A percentile compares a stretch with the other conserved stretches of the same genome.
These are phyloP conservation scores for Chelon labrosus DNA, from an alignment of 2,797 vertebrate genomes.

Conservation along the genomic window DNA sequence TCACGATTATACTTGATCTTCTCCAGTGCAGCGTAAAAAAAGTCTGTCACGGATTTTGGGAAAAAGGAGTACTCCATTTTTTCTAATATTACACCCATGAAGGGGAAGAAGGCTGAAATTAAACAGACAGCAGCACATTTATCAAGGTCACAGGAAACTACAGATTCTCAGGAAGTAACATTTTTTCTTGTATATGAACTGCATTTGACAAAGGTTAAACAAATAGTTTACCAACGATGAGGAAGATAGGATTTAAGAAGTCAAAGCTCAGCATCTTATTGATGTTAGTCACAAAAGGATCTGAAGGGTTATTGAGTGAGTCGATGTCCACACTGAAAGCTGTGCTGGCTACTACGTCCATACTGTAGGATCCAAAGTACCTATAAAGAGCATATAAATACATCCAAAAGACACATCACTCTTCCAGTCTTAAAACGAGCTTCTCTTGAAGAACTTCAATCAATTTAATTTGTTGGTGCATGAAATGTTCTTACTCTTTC, in stretches of 20 bases:
- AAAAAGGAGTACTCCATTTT: conserved; percentile 80
- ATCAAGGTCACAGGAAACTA: neutral
- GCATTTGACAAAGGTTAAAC: neutral
- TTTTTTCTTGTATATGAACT: too few relatives aligned
- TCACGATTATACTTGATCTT: conserved; percentile 81
- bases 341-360: conserved; percentile 88
- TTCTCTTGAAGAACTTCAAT: neutral
- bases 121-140: neutral
- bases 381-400: conserved; percentile 52
- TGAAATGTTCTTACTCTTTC: conserved; percentile 79
- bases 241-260: conserved; percentile 70
- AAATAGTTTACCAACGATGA: conserved; percentile 68
- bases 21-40: conserved; percentile 77
- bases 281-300: conserved; percentile 85
- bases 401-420: neutral
- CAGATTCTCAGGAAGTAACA: too few relatives aligned
- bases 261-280: conserved; percentile 86
- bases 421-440: neutral
- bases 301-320: conserved; percentile 85
- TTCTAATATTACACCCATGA: conserved; percentile 73
- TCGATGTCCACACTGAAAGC: conserved; percentile 86
- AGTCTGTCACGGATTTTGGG: conserved; percentile 67
- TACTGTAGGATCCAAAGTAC: conserved; percentile 85
- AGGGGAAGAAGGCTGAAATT: conserved; percentile 82
- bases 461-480: neutral